These are phyloP conservation scores for Pterocles burchelli DNA, from an alignment of 2,113 vertebrate genomes.

Conservation along the genomic window DNA sequence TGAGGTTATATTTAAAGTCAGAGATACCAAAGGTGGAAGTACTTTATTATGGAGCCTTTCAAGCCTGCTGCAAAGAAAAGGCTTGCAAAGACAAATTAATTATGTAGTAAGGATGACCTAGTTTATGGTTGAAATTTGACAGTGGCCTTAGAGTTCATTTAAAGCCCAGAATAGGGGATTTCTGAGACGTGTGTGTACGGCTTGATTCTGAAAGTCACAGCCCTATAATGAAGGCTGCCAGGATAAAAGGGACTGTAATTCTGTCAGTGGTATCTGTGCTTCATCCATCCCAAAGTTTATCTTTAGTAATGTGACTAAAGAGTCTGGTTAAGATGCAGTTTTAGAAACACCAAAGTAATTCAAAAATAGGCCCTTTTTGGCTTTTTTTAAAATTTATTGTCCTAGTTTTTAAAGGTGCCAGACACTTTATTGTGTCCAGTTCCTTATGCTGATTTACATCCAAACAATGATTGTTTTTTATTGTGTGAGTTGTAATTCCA, in stretches of 20 bases:
- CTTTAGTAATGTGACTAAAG: background rate
- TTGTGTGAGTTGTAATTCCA: background rate
- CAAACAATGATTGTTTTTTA: background rate
- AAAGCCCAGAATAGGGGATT: background rate
- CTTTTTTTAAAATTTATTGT: too few relatives aligned
- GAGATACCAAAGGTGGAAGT: background rate
- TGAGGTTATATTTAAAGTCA: background rate
- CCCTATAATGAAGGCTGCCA: background rate
- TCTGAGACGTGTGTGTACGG: background rate
- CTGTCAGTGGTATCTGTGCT: too few relatives aligned
- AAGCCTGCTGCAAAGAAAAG: background rate
- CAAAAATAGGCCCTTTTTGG: background rate
- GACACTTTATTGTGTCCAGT: background rate
- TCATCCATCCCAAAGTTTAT: background rate
- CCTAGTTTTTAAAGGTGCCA: too few relatives aligned
- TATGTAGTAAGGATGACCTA: background rate
- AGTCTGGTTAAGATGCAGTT: background rate
- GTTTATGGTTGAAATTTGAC: background rate
- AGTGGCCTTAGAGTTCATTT: background rate
- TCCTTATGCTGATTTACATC: background rate
- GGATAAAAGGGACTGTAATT: background rate
- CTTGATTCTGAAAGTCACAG: background rate
- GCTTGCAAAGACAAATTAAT: background rate
- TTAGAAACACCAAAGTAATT: background rate
- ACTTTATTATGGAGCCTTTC: background rate